A percentile compares a stretch with the other conserved stretches of the same genome.
Conservation (phyloP, 1,140 invertebrate genomes). For the Drosophila setifemur region DNA sequence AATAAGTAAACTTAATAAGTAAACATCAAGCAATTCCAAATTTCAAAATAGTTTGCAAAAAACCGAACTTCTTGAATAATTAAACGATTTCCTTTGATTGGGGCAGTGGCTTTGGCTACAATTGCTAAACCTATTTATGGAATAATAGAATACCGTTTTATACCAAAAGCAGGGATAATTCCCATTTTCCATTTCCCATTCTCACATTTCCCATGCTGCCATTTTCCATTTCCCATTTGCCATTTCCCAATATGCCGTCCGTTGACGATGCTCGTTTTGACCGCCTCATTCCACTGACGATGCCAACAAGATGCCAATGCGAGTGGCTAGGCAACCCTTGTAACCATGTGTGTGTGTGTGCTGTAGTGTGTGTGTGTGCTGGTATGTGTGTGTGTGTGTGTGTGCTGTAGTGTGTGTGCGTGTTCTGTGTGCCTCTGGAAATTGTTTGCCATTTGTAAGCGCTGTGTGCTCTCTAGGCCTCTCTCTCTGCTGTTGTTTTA, state of each 20-base stretch:
- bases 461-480: slow-evolving; percentile 70
- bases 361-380: background rate
- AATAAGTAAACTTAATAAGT: no score
- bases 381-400: background rate
- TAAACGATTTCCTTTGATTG: no score
- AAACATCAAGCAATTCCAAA: no score
- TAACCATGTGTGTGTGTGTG: slow-evolving; percentile 21
- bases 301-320: slow-evolving; percentile 33
- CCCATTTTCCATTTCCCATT: background rate
- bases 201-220: no score
- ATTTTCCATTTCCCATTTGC: slow-evolving; percentile 9
- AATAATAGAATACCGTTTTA: no score
- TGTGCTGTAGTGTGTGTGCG: no score
- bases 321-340: slow-evolving; percentile 64
- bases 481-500: slow-evolving; percentile 72
- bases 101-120: no score
- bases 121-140: no score
- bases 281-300: slow-evolving; percentile 38
- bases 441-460: slow-evolving; percentile 80
- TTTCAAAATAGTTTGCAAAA: no score
- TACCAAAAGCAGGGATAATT: no score
- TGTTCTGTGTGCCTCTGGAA: slow-evolving; percentile 40
- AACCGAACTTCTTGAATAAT: no score
- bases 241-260: slow-evolving; percentile 1
- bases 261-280: slow-evolving; percentile 48